Evolutionary conservation across 1,140 invertebrate species (phyloP), one percentile per base, ranked within the genome.

Genomic region (Hormaphis cornu): DNA sequence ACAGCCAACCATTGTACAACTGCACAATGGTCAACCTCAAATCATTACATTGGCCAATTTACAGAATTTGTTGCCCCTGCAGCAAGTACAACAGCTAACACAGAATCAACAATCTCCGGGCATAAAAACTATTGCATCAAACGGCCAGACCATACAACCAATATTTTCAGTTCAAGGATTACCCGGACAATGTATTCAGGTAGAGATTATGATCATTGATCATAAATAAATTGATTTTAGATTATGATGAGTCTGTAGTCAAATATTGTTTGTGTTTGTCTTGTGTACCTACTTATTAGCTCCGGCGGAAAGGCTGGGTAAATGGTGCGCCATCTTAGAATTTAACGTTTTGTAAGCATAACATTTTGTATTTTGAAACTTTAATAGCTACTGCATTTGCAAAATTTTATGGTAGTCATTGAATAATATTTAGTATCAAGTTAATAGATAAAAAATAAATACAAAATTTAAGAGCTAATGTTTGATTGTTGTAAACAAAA

Each of bases 121-220:
- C 2, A 66, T 66, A 6, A 66, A 66, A 50, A 66, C 61, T 22
- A 66, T 66, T 30, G 22, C 61, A n/a, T 66, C 61, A 66, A 66
- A 66, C 4, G 61, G 61, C 5, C 26, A 50, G 22, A 61, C 66
- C 30, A 33, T 58, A 40, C 59, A 54, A 66, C 75, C 75, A 12
- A 72, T 78, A n/a, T 74, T 83, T 61, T 82, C 81, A 22, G 79
- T 83, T 16, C 82, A 83, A 72, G 80, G 81, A 10, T 71, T 83
- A 44, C 82, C 80, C 1, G 81, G 81, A 53, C 82, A 83, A 73
- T 81, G 82, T 74, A 75, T 83, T 46, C 82, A 83, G 74, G 82
- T 82, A 73, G 48, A 69, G 48, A 35, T n/a, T 24, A 22, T 20
- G 20, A 4, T n/a, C 24, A 9, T n/a, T n/a, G n/a, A n/a, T n/a